Conservation (phyloP, 2,888 invertebrate genomes). For the Coelogynopora nodosa region DNA sequence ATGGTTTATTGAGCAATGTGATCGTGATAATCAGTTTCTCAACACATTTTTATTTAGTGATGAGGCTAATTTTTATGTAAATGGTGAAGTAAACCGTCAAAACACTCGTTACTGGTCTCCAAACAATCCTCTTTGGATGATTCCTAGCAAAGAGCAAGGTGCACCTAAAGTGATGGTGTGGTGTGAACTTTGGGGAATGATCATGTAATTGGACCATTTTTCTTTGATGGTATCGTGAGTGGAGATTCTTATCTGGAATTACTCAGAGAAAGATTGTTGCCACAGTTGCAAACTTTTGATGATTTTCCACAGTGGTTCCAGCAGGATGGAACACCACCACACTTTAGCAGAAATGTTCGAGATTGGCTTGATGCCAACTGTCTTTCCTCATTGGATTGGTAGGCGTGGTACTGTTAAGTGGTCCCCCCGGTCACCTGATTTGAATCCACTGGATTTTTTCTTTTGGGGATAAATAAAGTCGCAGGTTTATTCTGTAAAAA, state of each 20-base stretch:
- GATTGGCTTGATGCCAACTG: conserved; percentile 34
- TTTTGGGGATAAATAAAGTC: conserved; percentile 43
- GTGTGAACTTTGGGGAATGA: conserved; percentile 23
- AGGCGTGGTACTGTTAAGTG: conserved; percentile 36
- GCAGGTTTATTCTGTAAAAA: not conserved
- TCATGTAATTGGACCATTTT: conserved; percentile 40
- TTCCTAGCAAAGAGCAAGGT: not conserved
- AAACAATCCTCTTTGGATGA: conserved; percentile 34
- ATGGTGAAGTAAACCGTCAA: conserved; percentile 43
- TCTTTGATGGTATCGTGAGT: conserved; percentile 43
- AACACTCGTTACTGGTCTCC: conserved; percentile 40
- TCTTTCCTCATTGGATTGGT: conserved; percentile 42
- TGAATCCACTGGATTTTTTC: conserved; percentile 40
- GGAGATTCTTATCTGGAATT: conserved; percentile 38
- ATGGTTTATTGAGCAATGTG: conserved; percentile 19
- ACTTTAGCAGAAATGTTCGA: conserved; percentile 34
- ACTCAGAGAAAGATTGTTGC: conserved; percentile 1
- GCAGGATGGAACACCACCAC: conserved; percentile 43
- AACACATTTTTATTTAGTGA: conserved; percentile 35
- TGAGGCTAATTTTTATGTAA: conserved; percentile 40
- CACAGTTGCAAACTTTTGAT: not conserved
- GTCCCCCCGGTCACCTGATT: conserved; percentile 42
- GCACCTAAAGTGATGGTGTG: not conserved
- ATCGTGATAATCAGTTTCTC: not conserved
- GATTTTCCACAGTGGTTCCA: conserved; percentile 21